Evolutionary conservation across 1,140 invertebrate species (phyloP), one percentile per base, ranked within the genome.

Genomic region (Drosophila jambulina): DNA sequence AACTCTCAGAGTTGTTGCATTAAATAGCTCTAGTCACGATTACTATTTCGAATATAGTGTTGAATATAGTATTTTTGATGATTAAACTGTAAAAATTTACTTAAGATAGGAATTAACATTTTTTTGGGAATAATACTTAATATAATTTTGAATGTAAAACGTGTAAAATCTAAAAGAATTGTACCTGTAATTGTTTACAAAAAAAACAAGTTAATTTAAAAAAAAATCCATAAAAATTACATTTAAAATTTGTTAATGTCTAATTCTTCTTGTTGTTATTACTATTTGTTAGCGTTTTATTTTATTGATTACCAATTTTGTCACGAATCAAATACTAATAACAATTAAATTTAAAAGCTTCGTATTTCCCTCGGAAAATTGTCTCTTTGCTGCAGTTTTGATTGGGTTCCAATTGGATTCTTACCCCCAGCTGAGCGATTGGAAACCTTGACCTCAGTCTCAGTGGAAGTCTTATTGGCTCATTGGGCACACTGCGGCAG

Each of bases 361-460:
- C 0, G 6, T 17, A 12, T 36, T 23, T 54, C 32, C 1, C 21
- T 10, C 4, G 8, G 1, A 21, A 36, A 23, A 54, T 54, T 9
- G 5, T 13, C 1, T n/a, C 3, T 17, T 54, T 8, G 51, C 45
- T 4, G 63, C 12, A 68, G 23, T 17, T 38, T n/a, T 40, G 23
- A 64, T 40, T 36, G 38, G 32, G 19, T 29, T 23, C 67, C 67
- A 49, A 72, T 71, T 71, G 34, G 68, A 43, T 21, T 27, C 27
- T n/a, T 27, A 17, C 53, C 40, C 29, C 63, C 13, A 5, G 21
- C 21, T n/a, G 46, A 38, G 10, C 54, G 23, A 34, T 27, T 32
- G 74, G 25, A 70, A 70, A 42, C 75, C 75, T 78, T 78, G 75
- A 78, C 75, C 75, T 78, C 32, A 48, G 19, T 23, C 75, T 78